Conservation (phyloP, 2,888 invertebrate species). For the Drosophila borborema region DNA sequence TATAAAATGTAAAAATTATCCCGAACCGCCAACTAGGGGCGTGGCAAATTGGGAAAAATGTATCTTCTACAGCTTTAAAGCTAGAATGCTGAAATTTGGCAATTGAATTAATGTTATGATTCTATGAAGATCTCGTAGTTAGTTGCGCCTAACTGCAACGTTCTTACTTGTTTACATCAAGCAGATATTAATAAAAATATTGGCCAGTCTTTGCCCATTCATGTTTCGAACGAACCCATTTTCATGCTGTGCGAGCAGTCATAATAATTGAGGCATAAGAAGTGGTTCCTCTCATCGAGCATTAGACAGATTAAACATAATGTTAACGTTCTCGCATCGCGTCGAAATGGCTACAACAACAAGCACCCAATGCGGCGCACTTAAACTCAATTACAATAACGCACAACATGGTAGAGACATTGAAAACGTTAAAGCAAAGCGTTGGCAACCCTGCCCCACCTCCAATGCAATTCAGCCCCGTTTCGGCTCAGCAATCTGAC, state of each 20-base stretch:
- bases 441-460: constrained; percentile 1
- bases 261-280: constrained; percentile 42
- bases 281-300: constrained; percentile 48
- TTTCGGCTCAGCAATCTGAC: constrained; percentile 44
- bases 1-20: no score
- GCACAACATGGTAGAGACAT: constrained; percentile 26
- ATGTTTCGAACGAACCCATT: constrained; percentile 19
- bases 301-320: constrained; percentile 76
- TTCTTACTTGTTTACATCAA: no score
- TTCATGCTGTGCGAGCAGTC: constrained; percentile 16
- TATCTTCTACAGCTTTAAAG: no score
- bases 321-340: constrained; percentile 49
- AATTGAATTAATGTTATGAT: no score
- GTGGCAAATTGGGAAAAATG: no score
- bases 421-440: constrained; percentile 31
- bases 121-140: no score
- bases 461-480: not conserved
- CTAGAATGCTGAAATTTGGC: no score
- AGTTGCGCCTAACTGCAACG: no score
- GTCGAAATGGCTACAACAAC: constrained; percentile 30
- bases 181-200: no score
- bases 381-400: constrained; percentile 63
- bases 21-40: no score
- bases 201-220: constrained; percentile 23
- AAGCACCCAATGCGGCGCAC: constrained; percentile 20